These are phyloP conservation scores for Aplochiton taeniatus DNA, from an alignment of 2,797 vertebrate genomes.

Conservation along the genomic window DNA sequence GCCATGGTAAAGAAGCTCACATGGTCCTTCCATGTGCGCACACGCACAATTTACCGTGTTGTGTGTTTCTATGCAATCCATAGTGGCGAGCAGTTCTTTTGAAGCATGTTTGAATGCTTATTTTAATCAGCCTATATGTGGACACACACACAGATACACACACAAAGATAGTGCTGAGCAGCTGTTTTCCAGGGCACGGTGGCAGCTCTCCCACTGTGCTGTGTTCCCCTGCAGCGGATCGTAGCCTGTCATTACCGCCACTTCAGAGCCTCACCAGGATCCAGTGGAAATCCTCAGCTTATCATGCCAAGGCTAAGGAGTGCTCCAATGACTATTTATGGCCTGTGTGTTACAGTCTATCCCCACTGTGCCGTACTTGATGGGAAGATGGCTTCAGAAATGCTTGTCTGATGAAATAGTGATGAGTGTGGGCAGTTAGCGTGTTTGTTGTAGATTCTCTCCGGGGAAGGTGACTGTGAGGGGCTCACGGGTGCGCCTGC, in stretches of 20 bases:
- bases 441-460: not conserved
- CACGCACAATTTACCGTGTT: conserved; percentile 4
- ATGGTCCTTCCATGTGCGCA: too few species aligned
- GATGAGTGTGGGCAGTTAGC: conserved; percentile 3
- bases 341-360: conserved; percentile 11
- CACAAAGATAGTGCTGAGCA: conserved; percentile 51
- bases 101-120: not conserved
- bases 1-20: not conserved
- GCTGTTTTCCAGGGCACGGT: conserved; percentile 49
- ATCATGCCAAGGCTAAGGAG: conserved; percentile 21
- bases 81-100: not conserved
- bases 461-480: not conserved
- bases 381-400: conserved; percentile 17
- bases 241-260: conserved; percentile 54
- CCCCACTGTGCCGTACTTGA: conserved; percentile 20
- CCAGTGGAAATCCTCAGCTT: conserved; percentile 34
- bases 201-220: conserved; percentile 22
- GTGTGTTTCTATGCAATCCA: conserved; percentile 6
- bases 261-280: conserved; percentile 41
- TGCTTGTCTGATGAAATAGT: conserved; percentile 12
- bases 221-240: conserved; percentile 41
- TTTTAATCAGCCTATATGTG: not conserved
- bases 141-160: conserved; percentile 8
- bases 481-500: too few species aligned
- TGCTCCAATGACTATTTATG: conserved; percentile 33